These are phyloP conservation scores for Netelia virgata DNA, from an alignment of 2,888 invertebrate genomes.

Conservation along the genomic window DNA sequence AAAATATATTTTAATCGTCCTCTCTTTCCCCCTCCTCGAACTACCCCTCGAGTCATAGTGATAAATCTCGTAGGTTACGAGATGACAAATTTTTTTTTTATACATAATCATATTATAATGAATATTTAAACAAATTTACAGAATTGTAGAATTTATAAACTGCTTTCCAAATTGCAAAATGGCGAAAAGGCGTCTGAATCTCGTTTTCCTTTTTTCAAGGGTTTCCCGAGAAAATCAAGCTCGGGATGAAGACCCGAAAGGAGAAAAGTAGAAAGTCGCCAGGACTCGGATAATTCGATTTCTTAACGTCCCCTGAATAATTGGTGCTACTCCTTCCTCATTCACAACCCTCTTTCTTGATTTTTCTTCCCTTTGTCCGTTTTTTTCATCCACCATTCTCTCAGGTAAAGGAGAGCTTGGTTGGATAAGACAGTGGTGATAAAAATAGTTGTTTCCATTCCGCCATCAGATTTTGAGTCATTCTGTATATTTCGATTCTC, in stretches of 20 bases:
- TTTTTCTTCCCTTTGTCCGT: neutral
- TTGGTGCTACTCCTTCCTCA: conserved; percentile 45
- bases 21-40: conserved; percentile 9
- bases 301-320: conserved; percentile 72
- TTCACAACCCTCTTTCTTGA: conserved; percentile 17
- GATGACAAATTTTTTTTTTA: neutral
- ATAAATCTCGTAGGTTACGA: neutral
- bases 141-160: neutral
- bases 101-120: neutral
- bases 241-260: conserved; percentile 10
- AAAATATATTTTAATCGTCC: conserved; percentile 74
- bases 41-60: neutral
- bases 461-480: conserved; percentile 27
- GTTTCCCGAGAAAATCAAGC: conserved; percentile 27
- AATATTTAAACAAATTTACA: neutral
- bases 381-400: conserved; percentile 12
- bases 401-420: neutral
- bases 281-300: conserved; percentile 68
- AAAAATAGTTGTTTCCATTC: conserved; percentile 24
- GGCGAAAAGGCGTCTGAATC: neutral
- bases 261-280: conserved; percentile 21
- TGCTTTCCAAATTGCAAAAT: conserved; percentile 9
- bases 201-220: neutral
- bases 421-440: neutral
- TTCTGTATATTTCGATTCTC: conserved; percentile 24